Evolutionary conservation across 2,888 invertebrate genomes (phyloP).

Genomic region (Caenorhabditis doughertyi): DNA sequence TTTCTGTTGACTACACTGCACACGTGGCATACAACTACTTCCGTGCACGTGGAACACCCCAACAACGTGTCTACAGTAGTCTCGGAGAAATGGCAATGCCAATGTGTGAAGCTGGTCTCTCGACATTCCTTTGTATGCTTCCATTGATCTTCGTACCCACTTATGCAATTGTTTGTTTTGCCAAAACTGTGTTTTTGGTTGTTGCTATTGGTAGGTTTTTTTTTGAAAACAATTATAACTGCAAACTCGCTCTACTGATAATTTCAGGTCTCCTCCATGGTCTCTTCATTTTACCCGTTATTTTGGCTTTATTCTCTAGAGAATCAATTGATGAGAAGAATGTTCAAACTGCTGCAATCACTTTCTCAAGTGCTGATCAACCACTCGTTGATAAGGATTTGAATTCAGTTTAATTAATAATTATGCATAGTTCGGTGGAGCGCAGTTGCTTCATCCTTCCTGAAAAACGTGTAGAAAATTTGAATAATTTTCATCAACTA

Average conservation of each 20-base stretch:
- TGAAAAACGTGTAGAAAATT: neutral
- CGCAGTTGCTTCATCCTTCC: neutral
- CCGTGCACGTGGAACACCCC: constrained; percentile 69
- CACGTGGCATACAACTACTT: constrained; percentile 82
- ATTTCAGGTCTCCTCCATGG: constrained; percentile 74
- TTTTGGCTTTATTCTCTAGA: constrained; percentile 65
- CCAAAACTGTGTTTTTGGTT: constrained; percentile 76
- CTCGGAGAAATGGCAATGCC: constrained; percentile 79
- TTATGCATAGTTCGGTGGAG: constrained; percentile 5
- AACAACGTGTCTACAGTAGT: constrained; percentile 75
- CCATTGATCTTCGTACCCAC: constrained; percentile 81
- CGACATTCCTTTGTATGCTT: constrained; percentile 81
- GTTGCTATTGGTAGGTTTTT: constrained; percentile 68
- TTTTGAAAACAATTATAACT: neutral
- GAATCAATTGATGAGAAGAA: constrained; percentile 46
- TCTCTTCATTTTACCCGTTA: constrained; percentile 74
- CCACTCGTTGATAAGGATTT: constrained; percentile 41
- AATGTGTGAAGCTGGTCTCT: constrained; percentile 78
- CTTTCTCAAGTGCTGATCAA: constrained; percentile 27
- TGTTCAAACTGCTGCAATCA: constrained; percentile 12
- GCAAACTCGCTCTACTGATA: neutral
- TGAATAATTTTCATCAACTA: neutral
- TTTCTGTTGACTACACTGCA: constrained; percentile 79
- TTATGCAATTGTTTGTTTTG: constrained; percentile 82
- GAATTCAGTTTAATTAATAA: constrained; percentile 1